Conservation (phyloP, 2,113 vertebrate species). For the Cochlearius cochlearius region DNA sequence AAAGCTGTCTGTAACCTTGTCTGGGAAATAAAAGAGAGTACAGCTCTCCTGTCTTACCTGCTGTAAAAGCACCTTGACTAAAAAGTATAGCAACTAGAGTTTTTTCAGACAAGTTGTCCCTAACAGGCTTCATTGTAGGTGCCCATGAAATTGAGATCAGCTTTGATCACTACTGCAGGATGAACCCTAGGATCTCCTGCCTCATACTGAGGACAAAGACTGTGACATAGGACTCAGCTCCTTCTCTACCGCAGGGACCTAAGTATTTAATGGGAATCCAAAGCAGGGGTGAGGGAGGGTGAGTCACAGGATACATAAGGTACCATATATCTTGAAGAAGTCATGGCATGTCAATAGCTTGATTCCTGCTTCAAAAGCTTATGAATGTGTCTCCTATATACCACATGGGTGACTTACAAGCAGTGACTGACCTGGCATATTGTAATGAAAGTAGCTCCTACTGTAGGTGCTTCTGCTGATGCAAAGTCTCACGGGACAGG, state of each 20-base stretch:
- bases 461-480: background rate
- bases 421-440: background rate
- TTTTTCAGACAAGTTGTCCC: background rate
- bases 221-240: background rate
- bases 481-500: background rate
- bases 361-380: background rate
- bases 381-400: background rate
- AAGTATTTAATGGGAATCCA: background rate
- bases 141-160: background rate
- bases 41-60: background rate
- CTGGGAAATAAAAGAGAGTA: background rate
- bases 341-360: background rate
- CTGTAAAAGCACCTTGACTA: background rate
- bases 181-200: background rate
- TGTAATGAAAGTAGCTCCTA: background rate
- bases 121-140: background rate
- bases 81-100: background rate
- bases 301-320: background rate
- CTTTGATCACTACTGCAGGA: background rate
- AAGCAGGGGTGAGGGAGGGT: background rate
- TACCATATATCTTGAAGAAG: background rate
- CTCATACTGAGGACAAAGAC: background rate
- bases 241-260: background rate
- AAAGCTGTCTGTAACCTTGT: background rate
- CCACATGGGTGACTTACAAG: background rate